phyloP scores from a whole-genome alignment of 2,113 vertebrate genomes.

The Gasterosteus aculeatus region DNA sequence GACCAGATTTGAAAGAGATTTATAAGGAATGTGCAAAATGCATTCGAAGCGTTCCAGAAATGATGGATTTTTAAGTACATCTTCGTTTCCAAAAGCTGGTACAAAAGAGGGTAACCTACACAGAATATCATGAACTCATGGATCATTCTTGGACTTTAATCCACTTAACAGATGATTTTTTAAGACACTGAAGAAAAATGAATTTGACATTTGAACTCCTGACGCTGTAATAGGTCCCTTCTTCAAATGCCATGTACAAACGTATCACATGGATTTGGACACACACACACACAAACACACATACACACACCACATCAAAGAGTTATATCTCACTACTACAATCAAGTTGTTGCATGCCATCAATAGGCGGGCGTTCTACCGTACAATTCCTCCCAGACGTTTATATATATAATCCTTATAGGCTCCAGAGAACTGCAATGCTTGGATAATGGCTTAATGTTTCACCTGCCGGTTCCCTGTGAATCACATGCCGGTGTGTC shows the following conservation, averaged over 20 bases:
- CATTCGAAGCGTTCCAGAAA: no score
- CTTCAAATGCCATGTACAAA: neutral
- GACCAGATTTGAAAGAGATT: neutral
- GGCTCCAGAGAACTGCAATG: constrained; percentile 29
- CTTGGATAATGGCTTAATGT: constrained; percentile 7
- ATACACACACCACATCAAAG: neutral
- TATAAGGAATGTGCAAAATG: neutral
- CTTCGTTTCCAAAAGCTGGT: neutral
- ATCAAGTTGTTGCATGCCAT: constrained; percentile 18
- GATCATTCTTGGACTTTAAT: neutral
- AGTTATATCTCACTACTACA: neutral
- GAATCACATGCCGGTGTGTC: constrained; percentile 36
- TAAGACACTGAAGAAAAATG: neutral
- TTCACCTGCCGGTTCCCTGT: constrained; percentile 17
- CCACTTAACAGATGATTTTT: neutral
- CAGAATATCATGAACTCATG: no score
- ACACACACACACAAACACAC: neutral
- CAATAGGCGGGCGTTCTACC: neutral
- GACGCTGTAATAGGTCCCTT: neutral
- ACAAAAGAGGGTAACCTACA: neutral
- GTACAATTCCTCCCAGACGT: neutral
- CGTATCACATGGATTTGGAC: neutral
- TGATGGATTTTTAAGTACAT: no score
- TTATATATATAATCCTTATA: constrained; percentile 31
- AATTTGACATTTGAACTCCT: neutral